Percentiles rank a stretch among this genome's conserved stretches.
phyloP scores from a whole-genome alignment of 2,888 invertebrate genomes.

The Trissolcus japonicus region DNA sequence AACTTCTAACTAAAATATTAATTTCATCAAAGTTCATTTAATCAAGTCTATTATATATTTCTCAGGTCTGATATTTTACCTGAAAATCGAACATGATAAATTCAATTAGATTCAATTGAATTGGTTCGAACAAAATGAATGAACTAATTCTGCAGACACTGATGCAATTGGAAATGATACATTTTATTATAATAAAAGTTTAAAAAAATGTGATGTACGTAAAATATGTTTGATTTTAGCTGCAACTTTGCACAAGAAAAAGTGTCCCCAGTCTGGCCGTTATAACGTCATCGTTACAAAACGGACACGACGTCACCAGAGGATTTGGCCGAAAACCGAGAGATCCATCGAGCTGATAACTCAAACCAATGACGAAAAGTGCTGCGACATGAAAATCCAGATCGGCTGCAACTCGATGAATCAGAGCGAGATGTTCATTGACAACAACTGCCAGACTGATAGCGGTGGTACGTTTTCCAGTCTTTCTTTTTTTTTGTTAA shows the following conservation, averaged over 20 bases:
- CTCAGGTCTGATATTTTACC: too few species aligned
- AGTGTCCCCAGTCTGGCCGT: constrained; percentile 84
- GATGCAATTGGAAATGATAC: too few species aligned
- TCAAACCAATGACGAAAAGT: constrained; percentile 64
- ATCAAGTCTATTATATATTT: too few species aligned
- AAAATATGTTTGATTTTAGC: constrained; percentile 75
- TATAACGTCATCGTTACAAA: constrained; percentile 78
- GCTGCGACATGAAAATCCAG: constrained; percentile 69
- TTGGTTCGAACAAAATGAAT: too few species aligned
- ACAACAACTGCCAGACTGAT: constrained; percentile 69
- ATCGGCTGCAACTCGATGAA: constrained; percentile 71
- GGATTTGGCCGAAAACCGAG: constrained; percentile 55
- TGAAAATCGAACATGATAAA: too few species aligned
- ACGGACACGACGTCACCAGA: constrained; percentile 61
- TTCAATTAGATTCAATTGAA: too few species aligned
- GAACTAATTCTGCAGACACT: too few species aligned
- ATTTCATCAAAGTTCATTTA: too few species aligned
- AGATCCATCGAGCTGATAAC: constrained; percentile 60
- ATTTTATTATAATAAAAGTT: too few species aligned
- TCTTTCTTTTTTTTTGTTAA: too few species aligned
- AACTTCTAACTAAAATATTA: too few species aligned
- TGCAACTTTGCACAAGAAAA: constrained; percentile 80
- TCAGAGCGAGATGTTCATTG: constrained; percentile 72
- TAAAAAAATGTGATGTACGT: background rate
- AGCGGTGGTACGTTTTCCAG: constrained; percentile 62